Evolutionary conservation across 2,797 vertebrate genomes (phyloP), one percentile per base, ranked within the genome.

Genomic region (Brachyalestes nurse): DNA sequence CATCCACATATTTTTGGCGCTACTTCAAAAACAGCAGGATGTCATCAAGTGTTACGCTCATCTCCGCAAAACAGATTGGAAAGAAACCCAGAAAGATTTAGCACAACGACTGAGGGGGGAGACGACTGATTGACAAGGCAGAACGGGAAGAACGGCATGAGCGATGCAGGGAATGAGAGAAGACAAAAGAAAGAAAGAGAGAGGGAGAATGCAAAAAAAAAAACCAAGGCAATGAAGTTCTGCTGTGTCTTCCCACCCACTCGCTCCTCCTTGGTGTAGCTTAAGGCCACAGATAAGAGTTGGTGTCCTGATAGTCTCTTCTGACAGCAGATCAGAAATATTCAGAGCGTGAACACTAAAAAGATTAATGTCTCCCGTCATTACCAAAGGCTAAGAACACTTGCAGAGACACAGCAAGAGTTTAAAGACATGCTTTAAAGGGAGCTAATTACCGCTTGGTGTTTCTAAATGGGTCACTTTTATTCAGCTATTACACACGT

Each of bases 361-460:
- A 72, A 72, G 60, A 77, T 66, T 60, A 77, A 38, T 49, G 25
- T 67, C 57, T 45, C 58, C 21, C 17, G 12, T 73, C 64, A 83
- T 83, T 60, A 76, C 21, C 72, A 75, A 70, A 70, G 51, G 42
- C 53, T 42, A 65, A 66, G 25, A 55, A 53, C n/a, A 58, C 21
- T 47, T 53, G 38, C 23, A 51, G 7, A 79, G 47, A 72, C 45
- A n/a, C 28, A 72, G 60, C 61, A 53, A 23, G 42, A 55, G 49
- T 72, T 60, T 64, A 83, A 80, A 72, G 78, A 23, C 23, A 64
- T 77, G 64, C 14, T 70, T 81, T 70, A 70, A 62, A 75, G n/a
- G 66, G n/a, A 47, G 38, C 42, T 75, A 60, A 66, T 67, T 74
- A 49, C 14, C 13, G 4, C 57, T 79, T 25, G 12, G 19, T 53